Evolutionary conservation across 2,113 vertebrate species (phyloP), one percentile per base, ranked within the genome.

Genomic region (Pelecanus crispus): DNA sequence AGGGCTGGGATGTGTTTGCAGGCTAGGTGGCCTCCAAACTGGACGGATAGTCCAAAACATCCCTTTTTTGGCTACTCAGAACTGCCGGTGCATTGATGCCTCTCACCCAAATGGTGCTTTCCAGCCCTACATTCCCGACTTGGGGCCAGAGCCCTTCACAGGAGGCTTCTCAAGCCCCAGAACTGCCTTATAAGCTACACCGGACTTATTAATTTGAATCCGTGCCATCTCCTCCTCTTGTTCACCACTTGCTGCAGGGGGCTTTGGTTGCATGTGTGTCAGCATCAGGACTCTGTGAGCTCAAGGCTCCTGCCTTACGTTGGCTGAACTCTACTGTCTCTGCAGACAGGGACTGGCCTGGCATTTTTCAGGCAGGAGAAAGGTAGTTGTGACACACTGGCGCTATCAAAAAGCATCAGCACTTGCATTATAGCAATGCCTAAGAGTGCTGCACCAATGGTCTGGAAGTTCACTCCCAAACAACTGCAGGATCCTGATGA

Each of bases 251-350:
- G 1, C 0, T 28, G 38, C 59, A 11, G 70, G 19, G 20, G 61
- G 15, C 20, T 71, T 29, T 62, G 25, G 28, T 13, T 20, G 0
- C 1, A 2, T 19, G 2, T 10, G 36, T n/a, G 74, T 13, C 52
- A 42, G 47, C 79, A 52, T 16, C 10, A 17, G 52, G 56, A 17
- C 0, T 2, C 50, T 34, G 36, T 13, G 19, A 52, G 47, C 4
- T 36, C 53, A 22, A 31, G 34, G 53, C 34, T 74, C 21, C 40
- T 94, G 77, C 84, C 49, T 50, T 2, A 6, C 0, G 0, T 7
- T 25, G 81, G 2, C 73, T 63, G 25, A 67, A 25, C 44, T 50
- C 84, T 7, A 8, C 44, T 52, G 47, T 49, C 44, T 49, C 44
- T 87, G 53, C 61, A n/a, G 21, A 3, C 4, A 21, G n/a, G 49